A percentile compares a stretch with the other conserved stretches of the same genome.
Evolutionary conservation across 2,113 vertebrate species (phyloP).

Genomic region (Euleptes europaea): DNA sequence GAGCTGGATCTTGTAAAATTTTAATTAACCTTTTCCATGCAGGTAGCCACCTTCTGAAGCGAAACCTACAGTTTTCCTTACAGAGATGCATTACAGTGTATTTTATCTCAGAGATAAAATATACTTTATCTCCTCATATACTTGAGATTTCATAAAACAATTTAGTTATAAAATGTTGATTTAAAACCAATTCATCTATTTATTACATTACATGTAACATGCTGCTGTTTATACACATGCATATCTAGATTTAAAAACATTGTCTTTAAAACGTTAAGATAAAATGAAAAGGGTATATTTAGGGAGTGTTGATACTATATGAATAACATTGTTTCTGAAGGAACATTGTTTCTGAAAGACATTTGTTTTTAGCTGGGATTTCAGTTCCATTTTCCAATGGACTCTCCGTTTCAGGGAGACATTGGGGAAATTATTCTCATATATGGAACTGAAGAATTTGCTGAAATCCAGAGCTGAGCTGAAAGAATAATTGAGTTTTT

Average conservation of each 20-base stretch:
- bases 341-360: background rate
- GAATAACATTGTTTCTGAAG: background rate
- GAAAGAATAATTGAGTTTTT: background rate
- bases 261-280: no score
- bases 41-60: conserved; percentile 20
- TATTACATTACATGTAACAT: background rate
- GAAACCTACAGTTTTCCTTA: conserved; percentile 29
- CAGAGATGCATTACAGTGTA: conserved; percentile 23
- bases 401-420: no score
- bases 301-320: no score
- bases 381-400: background rate
- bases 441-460: background rate
- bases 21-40: conserved; percentile 42
- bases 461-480: background rate
- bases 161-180: background rate
- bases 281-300: no score
- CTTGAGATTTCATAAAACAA: background rate
- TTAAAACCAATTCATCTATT: background rate
- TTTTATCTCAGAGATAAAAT: background rate
- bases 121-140: background rate
- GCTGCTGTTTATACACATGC: background rate
- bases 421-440: background rate
- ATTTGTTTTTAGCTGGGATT: background rate
- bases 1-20: conserved; percentile 28
- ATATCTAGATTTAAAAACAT: background rate